Conservation (phyloP, 2,113 vertebrate species). For the Dinomys branickii region DNA sequence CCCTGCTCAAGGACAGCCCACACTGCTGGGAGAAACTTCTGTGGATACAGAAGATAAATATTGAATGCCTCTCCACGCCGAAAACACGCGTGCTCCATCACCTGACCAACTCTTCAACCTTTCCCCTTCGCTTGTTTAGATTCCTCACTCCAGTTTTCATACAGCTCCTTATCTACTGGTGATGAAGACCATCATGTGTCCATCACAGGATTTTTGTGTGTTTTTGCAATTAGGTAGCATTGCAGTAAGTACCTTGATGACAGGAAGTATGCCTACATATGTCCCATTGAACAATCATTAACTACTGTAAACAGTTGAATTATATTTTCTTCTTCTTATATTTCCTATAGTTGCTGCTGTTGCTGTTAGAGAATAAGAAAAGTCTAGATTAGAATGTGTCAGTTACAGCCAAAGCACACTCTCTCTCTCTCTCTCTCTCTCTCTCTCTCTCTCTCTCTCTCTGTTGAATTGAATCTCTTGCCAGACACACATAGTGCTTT, state of each 20-base stretch:
- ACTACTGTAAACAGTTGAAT: not conserved
- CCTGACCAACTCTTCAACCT: not conserved
- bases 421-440: too few species aligned
- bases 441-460: too few species aligned
- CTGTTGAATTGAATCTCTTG: not conserved
- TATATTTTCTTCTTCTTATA: not conserved
- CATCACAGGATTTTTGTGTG: not conserved
- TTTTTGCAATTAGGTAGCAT: not conserved
- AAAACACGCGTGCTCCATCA: not conserved
- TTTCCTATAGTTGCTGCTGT: not conserved
- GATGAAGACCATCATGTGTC: not conserved
- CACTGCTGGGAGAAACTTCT: not conserved
- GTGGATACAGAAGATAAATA: not conserved
- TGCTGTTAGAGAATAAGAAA: not conserved
- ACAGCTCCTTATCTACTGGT: not conserved
- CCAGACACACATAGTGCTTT: accelerated
- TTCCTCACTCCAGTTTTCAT: not conserved
- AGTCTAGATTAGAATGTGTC: not conserved
- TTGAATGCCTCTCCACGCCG: not conserved
- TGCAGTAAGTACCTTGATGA: not conserved
- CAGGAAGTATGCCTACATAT: not conserved
- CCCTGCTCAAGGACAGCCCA: too few species aligned
- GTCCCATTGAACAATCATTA: not conserved
- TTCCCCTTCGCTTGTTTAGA: not conserved
- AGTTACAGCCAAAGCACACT: accelerated